Evolutionary conservation across 2,797 vertebrate genomes (phyloP).

Genomic region (Anguilla anguilla): DNA sequence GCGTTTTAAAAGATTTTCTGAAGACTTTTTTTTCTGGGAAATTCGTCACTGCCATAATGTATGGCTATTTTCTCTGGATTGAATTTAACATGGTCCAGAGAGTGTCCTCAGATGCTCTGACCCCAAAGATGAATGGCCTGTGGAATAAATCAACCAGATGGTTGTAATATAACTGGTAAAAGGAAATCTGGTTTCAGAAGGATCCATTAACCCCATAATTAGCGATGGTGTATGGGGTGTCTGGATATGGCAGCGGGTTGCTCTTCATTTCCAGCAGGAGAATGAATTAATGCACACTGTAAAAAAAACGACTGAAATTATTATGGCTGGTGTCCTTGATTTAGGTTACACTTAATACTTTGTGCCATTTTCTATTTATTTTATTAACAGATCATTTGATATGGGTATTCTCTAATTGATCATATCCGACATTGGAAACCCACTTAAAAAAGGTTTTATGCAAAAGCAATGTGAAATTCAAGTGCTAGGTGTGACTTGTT

Average conservation of each 20-base stretch:
- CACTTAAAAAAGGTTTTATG: background rate
- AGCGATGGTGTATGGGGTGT: slow-evolving; percentile 43
- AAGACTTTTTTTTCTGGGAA: background rate
- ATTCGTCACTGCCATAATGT: background rate
- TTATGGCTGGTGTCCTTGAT: background rate
- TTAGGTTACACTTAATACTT: background rate
- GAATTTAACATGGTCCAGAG: slow-evolving; percentile 43
- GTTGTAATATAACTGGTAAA: slow-evolving; percentile 37
- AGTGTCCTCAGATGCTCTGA: slow-evolving; percentile 24
- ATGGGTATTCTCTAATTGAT: background rate
- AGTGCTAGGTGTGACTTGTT: too few relatives aligned
- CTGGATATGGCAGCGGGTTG: slow-evolving; percentile 44
- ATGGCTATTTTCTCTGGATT: slow-evolving; percentile 46
- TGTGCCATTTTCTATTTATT: background rate
- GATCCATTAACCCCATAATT: slow-evolving; percentile 35
- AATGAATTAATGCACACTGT: slow-evolving; percentile 42
- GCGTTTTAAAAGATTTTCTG: background rate
- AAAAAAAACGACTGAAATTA: slow-evolving; percentile 29
- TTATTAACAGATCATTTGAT: background rate
- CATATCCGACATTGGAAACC: background rate
- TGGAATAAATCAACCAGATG: slow-evolving; percentile 50
- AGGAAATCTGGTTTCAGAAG: slow-evolving; percentile 32
- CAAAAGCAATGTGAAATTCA: too few relatives aligned
- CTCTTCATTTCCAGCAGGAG: slow-evolving; percentile 58
- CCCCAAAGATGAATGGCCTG: slow-evolving; percentile 40